These are phyloP conservation scores for Diaperis boleti DNA, from an alignment of 2,888 invertebrate species.

Conservation along the genomic window DNA sequence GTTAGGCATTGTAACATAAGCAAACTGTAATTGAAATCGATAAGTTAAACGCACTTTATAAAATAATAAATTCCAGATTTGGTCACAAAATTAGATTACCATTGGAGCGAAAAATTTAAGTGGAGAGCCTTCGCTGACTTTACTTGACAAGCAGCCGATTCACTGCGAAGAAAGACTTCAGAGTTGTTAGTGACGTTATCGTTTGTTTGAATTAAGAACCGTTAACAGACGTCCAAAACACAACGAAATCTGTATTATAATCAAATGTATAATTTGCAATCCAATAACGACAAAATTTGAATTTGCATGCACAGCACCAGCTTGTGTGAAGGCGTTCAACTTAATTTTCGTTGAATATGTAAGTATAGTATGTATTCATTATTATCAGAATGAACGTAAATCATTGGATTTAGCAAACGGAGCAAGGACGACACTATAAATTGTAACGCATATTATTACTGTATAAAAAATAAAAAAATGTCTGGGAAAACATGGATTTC, in stretches of 20 bases:
- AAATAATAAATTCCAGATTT: no score
- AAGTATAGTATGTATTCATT: neutral
- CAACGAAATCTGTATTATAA: conserved; percentile 6
- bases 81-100: no score
- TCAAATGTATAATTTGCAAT: conserved; percentile 7
- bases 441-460: no score
- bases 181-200: neutral
- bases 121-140: no score
- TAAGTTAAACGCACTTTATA: no score
- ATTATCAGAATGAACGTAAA: conserved; percentile 6
- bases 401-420: neutral
- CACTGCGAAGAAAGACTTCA: neutral
- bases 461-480: no score
- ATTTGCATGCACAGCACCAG: neutral
- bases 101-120: no score
- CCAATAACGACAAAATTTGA: conserved; percentile 3
- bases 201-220: neutral
- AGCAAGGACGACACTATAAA: no score
- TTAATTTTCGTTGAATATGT: conserved; percentile 1
- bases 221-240: neutral
- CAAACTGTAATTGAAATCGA: no score
- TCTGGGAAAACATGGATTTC: no score
- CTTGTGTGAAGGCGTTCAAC: neutral
- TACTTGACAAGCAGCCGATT: neutral
- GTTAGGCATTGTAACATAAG: no score